Base-by-base conservation (phyloP, 2,888 invertebrate species). In the Lepeophtheirus nordmannii region DNA sequence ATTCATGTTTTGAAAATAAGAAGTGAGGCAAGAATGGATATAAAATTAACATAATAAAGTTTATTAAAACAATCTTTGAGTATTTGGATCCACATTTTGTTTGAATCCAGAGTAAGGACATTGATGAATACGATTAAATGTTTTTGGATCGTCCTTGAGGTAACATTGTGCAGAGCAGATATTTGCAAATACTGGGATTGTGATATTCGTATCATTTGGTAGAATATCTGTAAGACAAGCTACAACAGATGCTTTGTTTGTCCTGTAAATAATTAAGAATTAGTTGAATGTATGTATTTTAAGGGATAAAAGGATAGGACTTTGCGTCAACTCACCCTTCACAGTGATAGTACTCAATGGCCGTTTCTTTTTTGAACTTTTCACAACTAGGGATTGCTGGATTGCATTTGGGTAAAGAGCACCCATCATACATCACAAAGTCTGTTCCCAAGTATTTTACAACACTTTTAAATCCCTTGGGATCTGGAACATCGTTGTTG, bases 151-250 rank as follows among this genome's bases (percentile, higher is more conserved):
- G 38, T 60, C 60, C n/a, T 37, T 60, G 10, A 37, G 37, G 60
- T 60, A 57, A 41, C 62, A 62, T 20, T 41, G 41, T 1, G 39
- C 40, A 38, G 62, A 62, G 40, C 62, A 62, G 1, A 62, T 20
- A 62, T 62, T 62, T 37, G 62, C 39, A 38, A 39, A 62, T 10
- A 62, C 62, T 10, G 62, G 62, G 40, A 62, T 62, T 1, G 62
- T 62, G 23, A 62, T 62, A 14, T 20, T 38, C 8, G 20, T 41
- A n/a, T 62, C 20, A 20, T 38, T 41, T n/a, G 62, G 62, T 10
- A 62, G 40, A 40, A 62, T 40, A 62, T 62, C 62, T 1, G 62
- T 62, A 11, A 62, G 22, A 40, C 62, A 62, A 12, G 39, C 62
- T 20, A 60, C 30, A 60, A 37, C 17, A 14, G 10, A 8, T 17